Evolutionary conservation across 2,888 invertebrate species (phyloP).

Genomic region (Cheilosia vernalis): DNA sequence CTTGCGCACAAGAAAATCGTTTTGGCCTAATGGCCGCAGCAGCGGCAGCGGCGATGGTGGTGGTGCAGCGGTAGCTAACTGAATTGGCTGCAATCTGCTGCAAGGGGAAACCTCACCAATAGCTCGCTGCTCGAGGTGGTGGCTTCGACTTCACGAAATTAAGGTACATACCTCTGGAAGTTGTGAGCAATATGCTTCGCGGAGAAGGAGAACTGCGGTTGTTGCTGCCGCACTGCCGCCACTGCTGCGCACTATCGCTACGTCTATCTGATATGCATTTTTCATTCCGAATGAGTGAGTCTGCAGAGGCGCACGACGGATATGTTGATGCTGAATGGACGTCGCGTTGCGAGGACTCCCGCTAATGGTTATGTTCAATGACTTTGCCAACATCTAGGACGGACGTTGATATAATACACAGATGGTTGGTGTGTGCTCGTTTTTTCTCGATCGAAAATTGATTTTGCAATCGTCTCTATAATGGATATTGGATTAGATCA

Average conservation of each 20-base stretch:
- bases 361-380: constrained; percentile 75
- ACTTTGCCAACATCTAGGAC: constrained; percentile 75
- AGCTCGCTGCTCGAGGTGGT: constrained; percentile 63
- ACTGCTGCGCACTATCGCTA: constrained; percentile 72
- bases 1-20: constrained; percentile 65
- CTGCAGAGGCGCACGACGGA: constrained; percentile 75
- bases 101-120: constrained; percentile 64
- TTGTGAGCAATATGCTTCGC: constrained; percentile 64
- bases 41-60: constrained; percentile 35
- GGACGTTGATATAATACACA: constrained; percentile 73
- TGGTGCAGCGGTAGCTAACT: constrained; percentile 54
- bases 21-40: constrained; percentile 66
- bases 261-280: constrained; percentile 75
- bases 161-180: constrained; percentile 65
- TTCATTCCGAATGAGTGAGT: constrained; percentile 75
- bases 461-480: constrained; percentile 76
- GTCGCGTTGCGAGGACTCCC: constrained; percentile 75
- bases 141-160: constrained; percentile 66
- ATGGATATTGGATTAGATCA: constrained; percentile 75
- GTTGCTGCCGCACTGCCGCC: constrained; percentile 38
- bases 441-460: constrained; percentile 73
- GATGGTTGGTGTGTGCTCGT: constrained; percentile 43
- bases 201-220: constrained; percentile 49
- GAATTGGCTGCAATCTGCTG: constrained; percentile 69
- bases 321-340: constrained; percentile 75